These are phyloP conservation scores for Cylas formicarius DNA, from an alignment of 1,140 invertebrate species.

Conservation along the genomic window DNA sequence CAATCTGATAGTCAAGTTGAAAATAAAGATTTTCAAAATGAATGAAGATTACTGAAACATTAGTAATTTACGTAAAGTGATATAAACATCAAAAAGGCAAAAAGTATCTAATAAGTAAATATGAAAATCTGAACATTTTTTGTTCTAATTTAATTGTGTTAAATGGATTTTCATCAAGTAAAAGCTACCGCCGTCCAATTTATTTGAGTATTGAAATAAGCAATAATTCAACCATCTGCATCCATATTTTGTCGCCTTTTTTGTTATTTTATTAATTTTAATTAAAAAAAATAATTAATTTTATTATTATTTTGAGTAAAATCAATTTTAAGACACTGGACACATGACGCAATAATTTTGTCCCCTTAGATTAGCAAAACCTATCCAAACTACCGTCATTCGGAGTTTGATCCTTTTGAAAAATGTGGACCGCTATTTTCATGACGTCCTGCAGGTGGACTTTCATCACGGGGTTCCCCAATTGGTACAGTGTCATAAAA, in stretches of 20 bases:
- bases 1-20: too few relatives aligned
- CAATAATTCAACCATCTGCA: slow-evolving; percentile 9
- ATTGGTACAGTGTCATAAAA: slow-evolving; percentile 55
- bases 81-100: too few relatives aligned
- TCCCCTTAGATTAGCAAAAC: slow-evolving; percentile 3
- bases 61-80: too few relatives aligned
- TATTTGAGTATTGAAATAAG: slow-evolving; percentile 4
- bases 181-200: too few relatives aligned
- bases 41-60: too few relatives aligned
- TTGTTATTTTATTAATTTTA: slow-evolving; percentile 5
- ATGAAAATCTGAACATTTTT: too few relatives aligned
- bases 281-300: slow-evolving; percentile 6
- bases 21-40: too few relatives aligned
- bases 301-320: not conserved
- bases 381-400: slow-evolving; percentile 47
- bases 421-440: slow-evolving; percentile 46
- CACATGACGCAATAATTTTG: too few relatives aligned
- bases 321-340: slow-evolving; percentile 1
- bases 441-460: slow-evolving; percentile 49
- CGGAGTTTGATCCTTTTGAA: slow-evolving; percentile 46
- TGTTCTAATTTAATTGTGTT: too few relatives aligned
- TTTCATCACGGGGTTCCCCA: slow-evolving; percentile 48
- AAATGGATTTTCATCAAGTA: too few relatives aligned
- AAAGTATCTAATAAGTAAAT: too few relatives aligned
- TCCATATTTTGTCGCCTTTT: slow-evolving; percentile 1